Conservation (phyloP, 2,888 invertebrate species). For the Ceratothoa steindachneri region DNA sequence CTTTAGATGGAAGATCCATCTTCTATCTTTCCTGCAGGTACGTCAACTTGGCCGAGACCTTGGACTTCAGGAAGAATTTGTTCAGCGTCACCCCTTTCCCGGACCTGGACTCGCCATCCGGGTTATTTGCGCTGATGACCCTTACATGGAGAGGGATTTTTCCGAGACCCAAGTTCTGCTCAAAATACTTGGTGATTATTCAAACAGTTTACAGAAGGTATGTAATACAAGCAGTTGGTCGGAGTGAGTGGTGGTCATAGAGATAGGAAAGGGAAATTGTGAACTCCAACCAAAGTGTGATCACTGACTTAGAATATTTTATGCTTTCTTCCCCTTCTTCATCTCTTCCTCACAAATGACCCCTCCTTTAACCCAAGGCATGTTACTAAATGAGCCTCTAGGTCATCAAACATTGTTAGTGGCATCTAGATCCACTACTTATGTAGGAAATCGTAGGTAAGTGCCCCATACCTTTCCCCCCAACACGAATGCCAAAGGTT, state of each 20-base stretch:
- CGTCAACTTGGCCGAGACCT: constrained; percentile 82
- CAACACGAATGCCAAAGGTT: too few relatives aligned
- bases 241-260: not conserved
- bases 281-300: not conserved
- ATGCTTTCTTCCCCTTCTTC: too few relatives aligned
- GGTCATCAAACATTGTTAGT: too few relatives aligned
- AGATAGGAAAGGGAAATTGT: not conserved
- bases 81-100: constrained; percentile 96
- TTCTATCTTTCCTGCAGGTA: constrained; percentile 57
- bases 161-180: constrained; percentile 92
- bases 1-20: too few relatives aligned
- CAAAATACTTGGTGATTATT: constrained; percentile 89
- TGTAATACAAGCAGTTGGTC: constrained; percentile 45
- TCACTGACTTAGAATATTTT: not conserved
- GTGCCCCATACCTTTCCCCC: too few relatives aligned
- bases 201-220: constrained; percentile 66
- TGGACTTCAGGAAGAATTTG: constrained; percentile 77
- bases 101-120: constrained; percentile 97
- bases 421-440: too few relatives aligned
- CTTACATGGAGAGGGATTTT: constrained; percentile 90
- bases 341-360: too few relatives aligned
- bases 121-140: constrained; percentile 90
- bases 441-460: too few relatives aligned
- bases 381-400: too few relatives aligned
- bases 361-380: too few relatives aligned